These are phyloP conservation scores for Bucco capensis DNA, from an alignment of 2,113 vertebrate genomes.

Conservation along the genomic window DNA sequence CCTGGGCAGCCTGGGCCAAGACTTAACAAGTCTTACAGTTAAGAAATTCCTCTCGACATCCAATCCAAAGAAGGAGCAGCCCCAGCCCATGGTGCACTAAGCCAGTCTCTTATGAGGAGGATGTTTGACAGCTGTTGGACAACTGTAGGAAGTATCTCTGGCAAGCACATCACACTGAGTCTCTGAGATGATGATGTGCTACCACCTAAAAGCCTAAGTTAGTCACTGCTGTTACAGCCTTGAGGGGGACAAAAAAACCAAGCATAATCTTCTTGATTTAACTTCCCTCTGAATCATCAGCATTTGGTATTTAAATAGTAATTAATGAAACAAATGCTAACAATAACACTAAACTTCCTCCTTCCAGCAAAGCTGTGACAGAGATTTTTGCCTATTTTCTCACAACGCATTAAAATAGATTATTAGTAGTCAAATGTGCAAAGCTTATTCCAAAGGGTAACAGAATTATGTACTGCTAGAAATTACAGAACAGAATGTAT, in stretches of 20 bases:
- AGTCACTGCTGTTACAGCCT: neutral
- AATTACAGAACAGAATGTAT: neutral
- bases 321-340: neutral
- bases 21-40: too few species aligned
- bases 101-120: neutral
- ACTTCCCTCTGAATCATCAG: neutral
- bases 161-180: rapidly evolving
- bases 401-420: neutral
- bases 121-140: neutral
- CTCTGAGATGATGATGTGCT: neutral
- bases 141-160: neutral
- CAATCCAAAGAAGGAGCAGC: neutral
- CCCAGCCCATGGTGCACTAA: neutral
- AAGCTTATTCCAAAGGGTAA: neutral
- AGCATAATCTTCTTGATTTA: neutral
- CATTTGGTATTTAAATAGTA: neutral
- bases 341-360: neutral
- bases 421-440: neutral
- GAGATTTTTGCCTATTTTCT: neutral
- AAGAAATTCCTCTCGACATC: too few species aligned
- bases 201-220: neutral
- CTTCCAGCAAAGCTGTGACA: neutral
- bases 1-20: too few species aligned
- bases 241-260: neutral
- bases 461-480: neutral